Evolutionary conservation across 2,113 vertebrate species (phyloP).

Genomic region (Monarcha castaneiventris): DNA sequence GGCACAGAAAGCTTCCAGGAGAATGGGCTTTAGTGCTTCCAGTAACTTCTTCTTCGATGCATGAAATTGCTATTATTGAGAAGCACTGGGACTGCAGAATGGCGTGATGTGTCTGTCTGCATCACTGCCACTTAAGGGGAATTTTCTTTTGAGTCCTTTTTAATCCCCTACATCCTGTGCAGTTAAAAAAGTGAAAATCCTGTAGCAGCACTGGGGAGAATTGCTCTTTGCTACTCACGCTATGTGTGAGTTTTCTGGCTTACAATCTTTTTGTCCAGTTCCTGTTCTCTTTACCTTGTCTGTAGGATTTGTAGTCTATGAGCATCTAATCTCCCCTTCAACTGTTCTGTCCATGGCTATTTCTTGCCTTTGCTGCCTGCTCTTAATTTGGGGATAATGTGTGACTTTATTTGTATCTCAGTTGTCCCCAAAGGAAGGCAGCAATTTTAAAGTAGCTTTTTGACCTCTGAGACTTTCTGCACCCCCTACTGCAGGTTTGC

Average conservation of each 20-base stretch:
- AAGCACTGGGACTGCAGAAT: not conserved
- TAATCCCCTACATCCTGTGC: not conserved
- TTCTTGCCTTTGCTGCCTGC: not conserved
- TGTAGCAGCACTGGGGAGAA: not conserved
- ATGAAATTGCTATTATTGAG: not conserved
- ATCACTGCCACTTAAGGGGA: not conserved
- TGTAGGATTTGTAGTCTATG: not conserved
- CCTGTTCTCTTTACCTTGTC: not conserved
- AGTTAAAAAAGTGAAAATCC: not conserved
- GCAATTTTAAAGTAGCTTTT: not conserved
- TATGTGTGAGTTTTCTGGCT: not conserved
- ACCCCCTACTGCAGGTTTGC: not conserved
- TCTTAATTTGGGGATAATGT: not conserved
- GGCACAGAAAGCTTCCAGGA: not conserved
- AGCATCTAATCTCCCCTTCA: not conserved
- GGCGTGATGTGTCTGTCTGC: not conserved
- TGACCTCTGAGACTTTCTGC: not conserved
- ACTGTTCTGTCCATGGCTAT: rapidly evolving
- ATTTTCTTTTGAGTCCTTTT: not conserved
- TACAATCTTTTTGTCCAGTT: not conserved
- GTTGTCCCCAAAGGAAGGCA: not conserved
- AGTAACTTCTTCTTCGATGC: constrained; percentile 19
- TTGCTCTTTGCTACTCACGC: rapidly evolving
- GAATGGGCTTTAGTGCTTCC: constrained; percentile 18
- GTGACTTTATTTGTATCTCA: not conserved